Conservation (phyloP, 1,140 invertebrate species). For the Ctenoplectra terminalis region DNA sequence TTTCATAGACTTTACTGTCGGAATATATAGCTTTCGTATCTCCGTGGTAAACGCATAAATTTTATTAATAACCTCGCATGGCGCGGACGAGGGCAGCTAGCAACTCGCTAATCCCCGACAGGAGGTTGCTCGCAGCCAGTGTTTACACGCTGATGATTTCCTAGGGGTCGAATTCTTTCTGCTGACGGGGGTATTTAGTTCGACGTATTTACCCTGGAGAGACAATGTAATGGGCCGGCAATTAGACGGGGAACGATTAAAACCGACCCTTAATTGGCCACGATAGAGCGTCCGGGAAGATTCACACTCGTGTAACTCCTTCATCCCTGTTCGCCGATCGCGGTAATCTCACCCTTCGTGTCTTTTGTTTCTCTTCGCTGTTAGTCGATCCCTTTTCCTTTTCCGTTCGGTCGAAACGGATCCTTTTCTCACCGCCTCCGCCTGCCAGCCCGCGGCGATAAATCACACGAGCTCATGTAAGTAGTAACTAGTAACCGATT, state of each 20-base stretch:
- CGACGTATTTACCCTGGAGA: constrained; percentile 75
- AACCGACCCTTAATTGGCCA: constrained; percentile 79
- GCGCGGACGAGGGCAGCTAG: constrained; percentile 4
- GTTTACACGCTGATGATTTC: constrained; percentile 61
- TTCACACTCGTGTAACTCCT: constrained; percentile 64
- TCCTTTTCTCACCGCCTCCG: constrained; percentile 52
- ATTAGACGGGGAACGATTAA: constrained; percentile 80
- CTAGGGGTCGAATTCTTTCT: constrained; percentile 52
- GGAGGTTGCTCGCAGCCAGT: constrained; percentile 19
- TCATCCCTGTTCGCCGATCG: constrained; percentile 48
- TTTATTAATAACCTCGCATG: constrained; percentile 24
- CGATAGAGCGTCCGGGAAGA: constrained; percentile 68
- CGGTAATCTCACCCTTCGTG: not conserved
- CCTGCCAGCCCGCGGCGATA: constrained; percentile 70
- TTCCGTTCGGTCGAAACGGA: constrained; percentile 28
- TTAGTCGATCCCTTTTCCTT: constrained; percentile 41
- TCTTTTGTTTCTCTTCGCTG: constrained; percentile 37
- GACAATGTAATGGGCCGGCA: constrained; percentile 77
- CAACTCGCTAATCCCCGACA: constrained; percentile 13
- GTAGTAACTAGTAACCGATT: constrained; percentile 81
- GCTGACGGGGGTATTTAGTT: constrained; percentile 58
- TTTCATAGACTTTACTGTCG: no score
- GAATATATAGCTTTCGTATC: not conserved
- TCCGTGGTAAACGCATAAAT: constrained; percentile 9
- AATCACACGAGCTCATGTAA: constrained; percentile 78